A percentile compares a stretch with the other conserved stretches of the same genome.
Evolutionary conservation across 2,888 invertebrate genomes (phyloP).

Genomic region (Ceriagrion tenellum): DNA sequence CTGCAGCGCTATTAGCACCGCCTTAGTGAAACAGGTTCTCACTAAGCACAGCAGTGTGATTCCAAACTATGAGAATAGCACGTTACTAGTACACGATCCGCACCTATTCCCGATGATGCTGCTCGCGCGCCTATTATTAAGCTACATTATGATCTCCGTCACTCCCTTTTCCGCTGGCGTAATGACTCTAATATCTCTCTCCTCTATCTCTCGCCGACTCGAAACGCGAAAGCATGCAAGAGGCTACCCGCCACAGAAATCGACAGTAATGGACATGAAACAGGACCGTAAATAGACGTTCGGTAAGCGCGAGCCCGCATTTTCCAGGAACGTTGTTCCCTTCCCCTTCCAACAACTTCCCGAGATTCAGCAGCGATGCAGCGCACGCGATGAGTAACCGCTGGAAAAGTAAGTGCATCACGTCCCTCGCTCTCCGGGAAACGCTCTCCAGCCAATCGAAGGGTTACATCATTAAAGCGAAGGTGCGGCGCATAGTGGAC

Average conservation of each 20-base stretch:
- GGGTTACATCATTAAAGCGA: neutral
- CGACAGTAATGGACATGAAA: neutral
- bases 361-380: neutral
- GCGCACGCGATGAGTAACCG: slow-evolving; percentile 5
- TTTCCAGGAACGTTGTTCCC: neutral
- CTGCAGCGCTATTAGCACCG: no score
- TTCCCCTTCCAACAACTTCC: neutral
- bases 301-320: neutral
- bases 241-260: neutral
- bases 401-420: neutral
- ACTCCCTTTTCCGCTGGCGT: neutral
- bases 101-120: neutral
- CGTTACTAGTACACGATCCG: neutral
- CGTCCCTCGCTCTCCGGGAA: neutral
- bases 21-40: no score
- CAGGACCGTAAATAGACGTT: slow-evolving; percentile 16
- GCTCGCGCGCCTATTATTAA: neutral
- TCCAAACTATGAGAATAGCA: neutral
- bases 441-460: neutral
- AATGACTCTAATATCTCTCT: neutral
- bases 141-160: neutral
- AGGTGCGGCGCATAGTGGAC: neutral
- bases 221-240: neutral
- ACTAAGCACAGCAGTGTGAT: neutral
- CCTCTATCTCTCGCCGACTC: neutral